A percentile compares a stretch with the other conserved stretches of the same genome.
These are phyloP conservation scores for Drosophila quadrilineata DNA, from an alignment of 1,140 invertebrate species.

Conservation along the genomic window DNA sequence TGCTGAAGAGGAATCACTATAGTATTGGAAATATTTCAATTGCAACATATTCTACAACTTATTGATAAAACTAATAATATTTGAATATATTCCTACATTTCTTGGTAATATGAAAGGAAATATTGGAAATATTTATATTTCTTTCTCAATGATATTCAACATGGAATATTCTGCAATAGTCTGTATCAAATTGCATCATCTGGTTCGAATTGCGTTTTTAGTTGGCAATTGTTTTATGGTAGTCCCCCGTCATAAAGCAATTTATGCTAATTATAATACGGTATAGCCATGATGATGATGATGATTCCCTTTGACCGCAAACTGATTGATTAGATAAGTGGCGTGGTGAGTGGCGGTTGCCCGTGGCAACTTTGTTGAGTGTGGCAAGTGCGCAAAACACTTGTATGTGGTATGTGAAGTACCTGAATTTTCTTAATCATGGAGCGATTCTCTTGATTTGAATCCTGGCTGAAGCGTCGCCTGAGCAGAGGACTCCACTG, in stretches of 20 bases:
- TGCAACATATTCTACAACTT: too few species aligned
- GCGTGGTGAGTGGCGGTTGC: constrained; percentile 19
- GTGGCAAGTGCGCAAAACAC: too few species aligned
- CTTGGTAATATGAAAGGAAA: too few species aligned
- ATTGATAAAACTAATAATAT: too few species aligned
- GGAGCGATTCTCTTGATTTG: constrained; percentile 19
- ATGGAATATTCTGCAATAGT: constrained; percentile 2
- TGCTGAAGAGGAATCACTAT: too few species aligned
- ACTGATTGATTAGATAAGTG: constrained; percentile 62
- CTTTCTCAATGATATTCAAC: constrained; percentile 22
- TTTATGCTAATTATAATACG: constrained; percentile 52
- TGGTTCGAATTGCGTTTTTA: constrained; percentile 27
- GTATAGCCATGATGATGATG: neutral
- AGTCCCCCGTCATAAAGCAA: constrained; percentile 50
- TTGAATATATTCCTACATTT: too few species aligned
- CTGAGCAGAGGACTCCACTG: constrained; percentile 42
- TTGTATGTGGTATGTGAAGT: too few species aligned
- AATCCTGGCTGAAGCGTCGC: constrained; percentile 40
- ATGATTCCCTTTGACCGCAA: neutral
- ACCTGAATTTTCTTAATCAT: constrained; percentile 62
- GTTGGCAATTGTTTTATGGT: constrained; percentile 21
- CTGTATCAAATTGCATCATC: constrained; percentile 41
- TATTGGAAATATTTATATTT: too few species aligned
- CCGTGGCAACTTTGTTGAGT: constrained; percentile 37
- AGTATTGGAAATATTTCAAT: too few species aligned